Conservation (phyloP, 2,888 invertebrate genomes). For the Protonemura montana region DNA sequence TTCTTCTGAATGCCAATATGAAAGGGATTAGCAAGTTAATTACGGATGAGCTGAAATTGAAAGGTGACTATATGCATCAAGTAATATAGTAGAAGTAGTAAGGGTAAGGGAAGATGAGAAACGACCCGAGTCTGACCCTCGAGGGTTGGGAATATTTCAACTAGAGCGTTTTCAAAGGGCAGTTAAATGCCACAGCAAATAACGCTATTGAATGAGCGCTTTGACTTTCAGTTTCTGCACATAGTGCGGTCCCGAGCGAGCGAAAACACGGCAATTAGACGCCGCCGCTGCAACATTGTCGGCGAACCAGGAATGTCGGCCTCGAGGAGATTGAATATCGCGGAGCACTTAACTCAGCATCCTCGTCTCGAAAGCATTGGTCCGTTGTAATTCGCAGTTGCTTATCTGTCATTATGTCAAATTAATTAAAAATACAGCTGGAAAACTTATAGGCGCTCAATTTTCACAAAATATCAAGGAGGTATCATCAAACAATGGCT, state of each 20-base stretch:
- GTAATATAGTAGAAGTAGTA: constrained; percentile 2
- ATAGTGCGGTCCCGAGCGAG: constrained; percentile 13
- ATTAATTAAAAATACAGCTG: not conserved
- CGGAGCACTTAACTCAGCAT: not conserved
- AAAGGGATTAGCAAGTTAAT: constrained; percentile 36
- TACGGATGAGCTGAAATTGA: constrained; percentile 30
- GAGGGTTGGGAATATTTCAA: not conserved
- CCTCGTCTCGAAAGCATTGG: not conserved
- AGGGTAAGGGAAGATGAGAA: constrained; percentile 15
- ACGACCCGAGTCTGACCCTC: not conserved
- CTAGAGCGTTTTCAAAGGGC: constrained; percentile 31
- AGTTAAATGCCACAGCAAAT: constrained; percentile 45
- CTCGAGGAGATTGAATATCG: not conserved
- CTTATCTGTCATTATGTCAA: not conserved
- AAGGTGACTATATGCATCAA: constrained; percentile 32
- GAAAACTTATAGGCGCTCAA: not conserved
- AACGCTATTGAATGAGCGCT: constrained; percentile 9
- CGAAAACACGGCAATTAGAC: not conserved
- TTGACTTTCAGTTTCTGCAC: constrained; percentile 24
- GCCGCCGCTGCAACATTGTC: not conserved
- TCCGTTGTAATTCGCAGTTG: not conserved
- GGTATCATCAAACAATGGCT: not conserved
- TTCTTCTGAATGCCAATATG: constrained; percentile 33
- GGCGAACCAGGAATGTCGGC: not conserved
- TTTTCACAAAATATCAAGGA: not conserved